Conservation (phyloP, 2,888 invertebrate genomes). For the Dione juno region DNA sequence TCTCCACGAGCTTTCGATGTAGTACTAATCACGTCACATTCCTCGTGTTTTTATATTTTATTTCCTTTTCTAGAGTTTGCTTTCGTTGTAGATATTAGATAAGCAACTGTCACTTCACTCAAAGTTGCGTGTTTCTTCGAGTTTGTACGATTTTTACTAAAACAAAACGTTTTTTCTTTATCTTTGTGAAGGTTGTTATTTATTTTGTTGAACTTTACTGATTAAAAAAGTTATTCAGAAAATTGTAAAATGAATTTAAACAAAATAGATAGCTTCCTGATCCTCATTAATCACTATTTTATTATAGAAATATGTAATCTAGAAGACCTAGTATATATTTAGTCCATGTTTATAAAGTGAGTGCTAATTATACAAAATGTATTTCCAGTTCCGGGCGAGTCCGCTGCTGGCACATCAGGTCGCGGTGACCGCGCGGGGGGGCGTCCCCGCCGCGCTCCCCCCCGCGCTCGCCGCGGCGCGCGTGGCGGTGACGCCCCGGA, state of each 20-base stretch:
- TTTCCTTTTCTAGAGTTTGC: conserved; percentile 21
- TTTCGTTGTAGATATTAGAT: conserved; percentile 20
- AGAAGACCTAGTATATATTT: not conserved
- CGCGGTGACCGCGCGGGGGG: conserved; percentile 61
- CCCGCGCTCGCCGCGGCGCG: conserved; percentile 40
- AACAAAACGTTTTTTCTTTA: not conserved
- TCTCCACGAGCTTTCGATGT: conserved; percentile 43
- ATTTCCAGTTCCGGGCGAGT: conserved; percentile 68
- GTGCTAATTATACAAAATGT: no score
- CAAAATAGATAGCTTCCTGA: not conserved
- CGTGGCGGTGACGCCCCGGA: conserved; percentile 53
- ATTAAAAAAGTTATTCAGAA: not conserved
- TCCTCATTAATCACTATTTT: not conserved
- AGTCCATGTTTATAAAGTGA: no score
- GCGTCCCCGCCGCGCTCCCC: conserved; percentile 41
- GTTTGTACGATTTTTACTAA: not conserved
- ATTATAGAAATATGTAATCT: not conserved
- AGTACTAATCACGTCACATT: conserved; percentile 39
- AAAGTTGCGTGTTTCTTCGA: conserved; percentile 7
- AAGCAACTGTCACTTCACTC: not conserved
- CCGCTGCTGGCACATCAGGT: conserved; percentile 69
- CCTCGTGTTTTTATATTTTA: conserved; percentile 9
- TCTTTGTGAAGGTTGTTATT: conserved; percentile 1
- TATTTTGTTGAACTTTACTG: not conserved
- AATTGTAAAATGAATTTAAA: not conserved